phyloP scores from a whole-genome alignment of 2,888 invertebrate genomes.

The Diadromus collaris region DNA sequence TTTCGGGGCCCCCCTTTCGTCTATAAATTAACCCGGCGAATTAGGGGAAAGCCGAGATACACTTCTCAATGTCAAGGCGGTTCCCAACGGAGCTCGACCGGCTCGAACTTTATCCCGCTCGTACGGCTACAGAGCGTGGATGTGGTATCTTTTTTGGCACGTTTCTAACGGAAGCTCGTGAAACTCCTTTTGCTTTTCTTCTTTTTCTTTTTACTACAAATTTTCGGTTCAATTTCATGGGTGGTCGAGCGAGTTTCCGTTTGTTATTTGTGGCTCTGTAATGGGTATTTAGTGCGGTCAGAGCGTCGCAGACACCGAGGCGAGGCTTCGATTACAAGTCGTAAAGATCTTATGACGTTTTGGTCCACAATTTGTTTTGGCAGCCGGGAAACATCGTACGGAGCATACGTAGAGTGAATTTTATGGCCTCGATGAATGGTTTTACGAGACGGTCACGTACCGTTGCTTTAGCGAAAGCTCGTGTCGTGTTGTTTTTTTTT shows the following conservation, averaged over 20 bases:
- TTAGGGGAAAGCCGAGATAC: conserved; percentile 23
- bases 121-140: background rate
- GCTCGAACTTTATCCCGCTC: background rate
- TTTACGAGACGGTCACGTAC: conserved; percentile 55
- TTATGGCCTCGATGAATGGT: conserved; percentile 58
- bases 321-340: background rate
- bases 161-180: background rate
- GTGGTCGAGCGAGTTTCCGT: background rate
- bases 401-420: conserved; percentile 29
- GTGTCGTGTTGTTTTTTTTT: conserved; percentile 6
- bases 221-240: conserved; percentile 18
- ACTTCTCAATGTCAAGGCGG: conserved; percentile 51
- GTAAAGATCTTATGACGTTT: conserved; percentile 37
- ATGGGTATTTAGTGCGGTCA: conserved; percentile 1
- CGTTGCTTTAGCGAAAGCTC: conserved; percentile 18
- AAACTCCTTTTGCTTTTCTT: background rate
- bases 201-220: background rate
- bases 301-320: background rate
- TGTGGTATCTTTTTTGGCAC: background rate
- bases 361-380: conserved; percentile 54
- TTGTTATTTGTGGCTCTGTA: conserved; percentile 2
- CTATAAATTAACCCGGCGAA: conserved; percentile 44
- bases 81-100: background rate
- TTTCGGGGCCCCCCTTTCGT: conserved; percentile 16
- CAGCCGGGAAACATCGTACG: conserved; percentile 32